Evolutionary conservation across 2,888 invertebrate genomes (phyloP), one percentile per base, ranked within the genome.

Genomic region (Drosophila melanosoma): DNA sequence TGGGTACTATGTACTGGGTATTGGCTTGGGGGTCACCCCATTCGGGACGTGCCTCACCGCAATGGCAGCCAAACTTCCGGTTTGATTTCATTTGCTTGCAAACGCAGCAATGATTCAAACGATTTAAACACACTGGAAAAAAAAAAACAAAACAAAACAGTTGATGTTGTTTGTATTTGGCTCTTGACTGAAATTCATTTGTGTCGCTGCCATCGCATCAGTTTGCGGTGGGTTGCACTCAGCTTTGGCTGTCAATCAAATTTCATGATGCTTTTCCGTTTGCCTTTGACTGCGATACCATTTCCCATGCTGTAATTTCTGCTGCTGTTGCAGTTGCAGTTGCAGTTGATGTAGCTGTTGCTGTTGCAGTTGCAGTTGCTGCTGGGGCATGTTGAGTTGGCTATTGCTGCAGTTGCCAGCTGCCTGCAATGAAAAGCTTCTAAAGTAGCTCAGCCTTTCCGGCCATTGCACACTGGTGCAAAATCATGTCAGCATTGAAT

Each of bases 211-310:
- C 40, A 33, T 29, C 33, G 72, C 59, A 54, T 59, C 57, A 29
- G 42, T 40, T 52, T 79, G 79, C 69, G 81, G 68, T 77, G 74
- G 79, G 69, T 62, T 72, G 64, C 66, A 59, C 79, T 61, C 56
- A 66, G 61, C 78, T 71, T 75, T 82, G 75, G 45, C 68, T 80
- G 80, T 79, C 82, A 81, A 81, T 82, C 80, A 81, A 80, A 79
- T 71, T 78, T 66, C 78, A 77, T 81, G 80, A 74, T 80, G 70
- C 66, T 74, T 79, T 80, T 78, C 78, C 77, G 79, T 66, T 69
- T 81, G 63, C 73, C 81, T 77, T 67, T 77, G 81, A 77, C 68
- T 79, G 81, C 78, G 63, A 63, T 73, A 66, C 77, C 69, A 78
- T 78, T 68, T 53, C 48, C 75, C 61, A 74, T 58, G 69, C 38